Evolutionary conservation across 2,113 vertebrate genomes (phyloP), one percentile per base, ranked within the genome.

Genomic region (Chunga burmeisteri): DNA sequence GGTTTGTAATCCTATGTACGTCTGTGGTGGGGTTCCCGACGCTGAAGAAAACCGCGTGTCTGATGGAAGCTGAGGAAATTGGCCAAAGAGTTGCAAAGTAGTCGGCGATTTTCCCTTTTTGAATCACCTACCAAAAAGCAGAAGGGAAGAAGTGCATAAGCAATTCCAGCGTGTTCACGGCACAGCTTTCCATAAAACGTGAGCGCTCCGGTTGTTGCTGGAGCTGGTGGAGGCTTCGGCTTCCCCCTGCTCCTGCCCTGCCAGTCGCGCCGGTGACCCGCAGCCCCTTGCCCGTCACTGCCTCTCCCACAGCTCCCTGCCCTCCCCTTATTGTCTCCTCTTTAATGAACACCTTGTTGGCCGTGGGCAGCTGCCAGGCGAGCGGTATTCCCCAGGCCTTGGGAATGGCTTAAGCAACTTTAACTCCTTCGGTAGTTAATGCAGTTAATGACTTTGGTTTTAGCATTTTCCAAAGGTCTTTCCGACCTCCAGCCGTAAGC

Each of bases 201-300:
- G 42, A 53, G 34, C 0, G 4, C 30, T 58, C 4, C 0, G 1
- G 27, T 20, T 36, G 36, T n/a, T 56, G 32, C 44, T n/a, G 59
- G 59, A 61, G 50, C 34, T 2, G 13, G 47, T 0, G 2, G 49
- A 32, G n/a, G 32, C 27, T 86, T n/a, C 0, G 0, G 71, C 74
- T 90, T 62, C 8, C 42, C 32, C 29, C 0, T 10, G 5, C 47
- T 80, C n/a, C 52, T 85, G 70, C 66, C 53, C 22, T 32, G 52
- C 23, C 2, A 36, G 49, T 67, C 7, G 1, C 4, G 10, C 34
- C 5, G 3, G 50, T 46, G 80, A 38, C 42, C 42, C 4, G 8
- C 86, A 65, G 50, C 38, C 46, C 47, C 42, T 55, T 18, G 30
- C 30, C 50, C 27, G 61, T 46, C 38, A 1, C 63, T 65, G 18